These are phyloP conservation scores for Butastur rufipennis DNA, from an alignment of 2,113 vertebrate species.

Conservation along the genomic window DNA sequence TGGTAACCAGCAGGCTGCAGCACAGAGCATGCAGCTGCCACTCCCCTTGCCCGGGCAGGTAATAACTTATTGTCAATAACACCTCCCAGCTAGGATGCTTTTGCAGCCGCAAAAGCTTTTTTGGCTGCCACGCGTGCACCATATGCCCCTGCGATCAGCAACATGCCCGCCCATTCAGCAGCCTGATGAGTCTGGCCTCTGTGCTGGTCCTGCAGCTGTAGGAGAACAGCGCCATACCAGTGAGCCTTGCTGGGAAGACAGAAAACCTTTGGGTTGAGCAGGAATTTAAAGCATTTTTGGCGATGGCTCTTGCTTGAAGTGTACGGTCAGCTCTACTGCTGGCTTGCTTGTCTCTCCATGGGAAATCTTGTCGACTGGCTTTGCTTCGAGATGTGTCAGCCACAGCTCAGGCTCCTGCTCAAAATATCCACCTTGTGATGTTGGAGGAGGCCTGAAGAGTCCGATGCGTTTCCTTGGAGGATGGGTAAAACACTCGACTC, in stretches of 20 bases:
- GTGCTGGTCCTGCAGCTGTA: fast-evolving
- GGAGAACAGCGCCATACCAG: neutral
- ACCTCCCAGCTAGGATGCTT: neutral
- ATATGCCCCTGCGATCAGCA: neutral
- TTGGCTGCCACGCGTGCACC: fast-evolving
- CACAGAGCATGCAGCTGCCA: fast-evolving
- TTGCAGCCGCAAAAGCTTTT: neutral
- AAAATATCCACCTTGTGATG: neutral
- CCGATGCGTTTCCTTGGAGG: neutral
- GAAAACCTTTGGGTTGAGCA: neutral
- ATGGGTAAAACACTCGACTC: neutral
- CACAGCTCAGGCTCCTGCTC: neutral
- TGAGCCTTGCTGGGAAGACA: neutral
- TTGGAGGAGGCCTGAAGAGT: neutral
- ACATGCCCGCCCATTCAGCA: neutral
- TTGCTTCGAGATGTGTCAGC: neutral
- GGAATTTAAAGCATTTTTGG: neutral
- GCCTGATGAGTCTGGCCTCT: neutral
- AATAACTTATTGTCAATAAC: neutral
- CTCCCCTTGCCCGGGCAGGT: neutral
- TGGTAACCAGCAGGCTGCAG: neutral
- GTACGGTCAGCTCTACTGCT: neutral
- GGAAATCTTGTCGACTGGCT: neutral
- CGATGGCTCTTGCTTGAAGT: neutral
- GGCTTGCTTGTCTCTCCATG: fast-evolving